A percentile compares a stretch with the other conserved stretches of the same genome.
phyloP scores from a whole-genome alignment of 2,888 invertebrate genomes.

The Celastrina argiolus region DNA sequence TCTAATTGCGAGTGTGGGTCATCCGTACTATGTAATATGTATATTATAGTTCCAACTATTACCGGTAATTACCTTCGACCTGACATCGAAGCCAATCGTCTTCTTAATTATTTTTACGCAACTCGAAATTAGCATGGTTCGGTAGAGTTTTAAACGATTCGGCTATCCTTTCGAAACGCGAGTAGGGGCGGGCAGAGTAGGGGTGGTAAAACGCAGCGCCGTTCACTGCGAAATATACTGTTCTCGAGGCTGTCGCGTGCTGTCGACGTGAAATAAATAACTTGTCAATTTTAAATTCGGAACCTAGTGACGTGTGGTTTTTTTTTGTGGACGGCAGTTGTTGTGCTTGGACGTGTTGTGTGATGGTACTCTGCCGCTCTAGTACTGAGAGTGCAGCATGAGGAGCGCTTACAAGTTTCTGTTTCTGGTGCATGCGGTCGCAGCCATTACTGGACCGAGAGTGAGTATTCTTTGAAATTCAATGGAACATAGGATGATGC shows the following conservation, averaged over 20 bases:
- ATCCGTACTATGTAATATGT: not conserved
- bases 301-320: constrained; percentile 40
- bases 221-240: constrained; percentile 58
- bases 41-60: not conserved
- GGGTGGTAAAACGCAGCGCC: constrained; percentile 71
- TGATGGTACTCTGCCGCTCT: constrained; percentile 72
- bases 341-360: constrained; percentile 49
- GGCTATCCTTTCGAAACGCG: constrained; percentile 69
- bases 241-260: constrained; percentile 53
- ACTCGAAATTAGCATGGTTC: constrained; percentile 56
- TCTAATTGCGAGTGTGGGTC: not conserved
- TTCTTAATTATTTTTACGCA: constrained; percentile 49
- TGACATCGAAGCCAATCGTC: not conserved
- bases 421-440: constrained; percentile 69
- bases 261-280: constrained; percentile 47
- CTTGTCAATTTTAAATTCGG: constrained; percentile 36
- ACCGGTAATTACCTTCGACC: constrained; percentile 6
- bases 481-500: not conserved
- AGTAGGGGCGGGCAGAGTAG: constrained; percentile 67
- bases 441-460: constrained; percentile 72
- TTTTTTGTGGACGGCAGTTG: constrained; percentile 46
- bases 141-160: constrained; percentile 49
- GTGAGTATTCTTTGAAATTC: constrained; percentile 42
- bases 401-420: constrained; percentile 63
- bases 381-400: constrained; percentile 67